Base-by-base conservation (phyloP, 2,888 invertebrate species). In the Linyphia triangularis region DNA sequence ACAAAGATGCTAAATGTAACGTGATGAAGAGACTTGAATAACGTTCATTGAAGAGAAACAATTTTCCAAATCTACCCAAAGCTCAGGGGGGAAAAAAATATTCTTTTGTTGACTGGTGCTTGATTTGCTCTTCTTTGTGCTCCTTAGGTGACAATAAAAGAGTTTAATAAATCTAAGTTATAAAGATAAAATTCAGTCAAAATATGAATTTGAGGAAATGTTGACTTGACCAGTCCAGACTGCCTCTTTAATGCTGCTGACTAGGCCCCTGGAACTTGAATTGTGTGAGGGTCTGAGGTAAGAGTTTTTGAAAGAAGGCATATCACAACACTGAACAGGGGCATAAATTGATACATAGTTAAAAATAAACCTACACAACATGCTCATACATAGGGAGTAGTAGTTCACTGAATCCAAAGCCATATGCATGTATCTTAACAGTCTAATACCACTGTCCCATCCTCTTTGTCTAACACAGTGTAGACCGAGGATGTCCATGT, bases 251-350 rank as follows among this genome's bases (percentile, higher is more conserved):
- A 51, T n/a, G 51, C 51, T 78, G 37, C 37, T 86, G 86, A 86
- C 86, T 86, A 86, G 86, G 86, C 81, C 86, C 81, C 73, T 61
- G 57, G 43, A 81, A 59, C 73, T 63, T 37, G 57, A 81, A 63
- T 75, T 75, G 81, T 16, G 16, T 86, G 73, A 75, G 72, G 81
- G 81, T 73, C 33, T 86, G 86, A 86, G 81, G 86, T 86, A 81
- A 82, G 30, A 73, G 85, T 86, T 81, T 43, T 81, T 72, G 22
- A 72, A 78, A 63, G 61, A 43, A 81, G 73, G 51, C 65, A 51
- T 79, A 75, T 79, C 85, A 86, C 85, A 86, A 79, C 72, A 86
- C 72, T 59, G 70, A 69, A 65, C 61, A 72, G 86, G 79, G 79
- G 65, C 37, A 67, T 84, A 77, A 81, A 85, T 67, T 81, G 75